Evolutionary conservation across 2,113 vertebrate species (phyloP), one percentile per base, ranked within the genome.

Genomic region (Illadopsis cleaveri): DNA sequence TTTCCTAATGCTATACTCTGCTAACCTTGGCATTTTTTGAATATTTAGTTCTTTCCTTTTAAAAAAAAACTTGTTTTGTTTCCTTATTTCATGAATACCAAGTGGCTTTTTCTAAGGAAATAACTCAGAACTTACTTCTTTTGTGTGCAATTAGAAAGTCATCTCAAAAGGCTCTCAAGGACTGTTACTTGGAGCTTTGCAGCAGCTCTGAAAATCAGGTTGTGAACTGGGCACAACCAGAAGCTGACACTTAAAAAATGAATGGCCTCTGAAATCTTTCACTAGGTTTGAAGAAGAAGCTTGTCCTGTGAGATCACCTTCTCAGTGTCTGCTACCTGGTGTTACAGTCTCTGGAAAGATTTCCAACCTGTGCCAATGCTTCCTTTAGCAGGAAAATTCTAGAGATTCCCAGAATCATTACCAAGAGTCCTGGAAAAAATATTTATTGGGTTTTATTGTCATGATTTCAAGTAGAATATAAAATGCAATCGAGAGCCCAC

Each of bases 21-120:
- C 88, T 96, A 97, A 96, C 94, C 94, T 95, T 95, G 82, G 64
- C 91, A 96, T 95, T 95, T 95, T 96, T 95, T 56, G 38, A 89
- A 92, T 94, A 95, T 89, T 96, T 95, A 76, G 45, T 68, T 86
- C 86, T 94, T 95, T 95, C 76, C 68, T 94, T 93, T 89, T 22
- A 4, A 84, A 79, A 90, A 90, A 90, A 64, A 56, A 14, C 15
- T 45, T 62, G 14, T 58, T 92, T 16, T 91, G 48, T 76, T 95
- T 92, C 89, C 70, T 66, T 87, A 90, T 79, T 95, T 85, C 40
- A 92, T 10, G 28, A 96, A 91, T 44, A 73, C 62, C 4, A 33
- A 93, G 35, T 16, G 11, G 44, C 57, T 65, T 93, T 87, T 95
- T 84, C 54, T 91, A 95, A 77, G 70, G n/a, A 90, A 90, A 33